Base-by-base conservation (phyloP, 92 coral and sea anemone species). In the Paramuricea clavata region DNA sequence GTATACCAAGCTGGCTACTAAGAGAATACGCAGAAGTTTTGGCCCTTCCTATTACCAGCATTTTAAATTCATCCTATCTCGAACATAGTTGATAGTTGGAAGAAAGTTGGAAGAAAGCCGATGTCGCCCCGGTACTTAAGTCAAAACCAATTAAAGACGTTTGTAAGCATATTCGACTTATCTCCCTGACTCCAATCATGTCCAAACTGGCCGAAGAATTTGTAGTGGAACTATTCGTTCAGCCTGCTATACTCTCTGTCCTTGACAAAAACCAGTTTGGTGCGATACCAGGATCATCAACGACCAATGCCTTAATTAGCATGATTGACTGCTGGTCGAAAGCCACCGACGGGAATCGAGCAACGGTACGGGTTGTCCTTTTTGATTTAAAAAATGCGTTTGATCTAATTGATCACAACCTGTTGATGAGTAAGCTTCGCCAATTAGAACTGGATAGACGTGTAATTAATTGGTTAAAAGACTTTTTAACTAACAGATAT, bases 31-130 rank as follows among this genome's bases (percentile, higher is more conserved):
- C n/a, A n/a, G n/a, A n/a, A n/a, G n/a, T n/a, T n/a, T n/a, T n/a
- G n/a, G n/a, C n/a, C n/a, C n/a, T n/a, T n/a, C n/a, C n/a, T n/a
- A n/a, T n/a, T n/a, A n/a, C n/a, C n/a, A n/a, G n/a, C n/a, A n/a
- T n/a, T n/a, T n/a, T n/a, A n/a, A n/a, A n/a, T n/a, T n/a, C n/a
- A n/a, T n/a, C n/a, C n/a, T n/a, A n/a, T n/a, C n/a, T n/a, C n/a
- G n/a, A n/a, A n/a, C n/a, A n/a, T n/a, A n/a, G n/a, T n/a, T n/a
- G n/a, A n/a, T n/a, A n/a, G n/a, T n/a, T n/a, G n/a, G n/a, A n/a
- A n/a, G n/a, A n/a, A n/a, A n/a, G n/a, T n/a, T n/a, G 87, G 90
- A 81, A 81, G 50, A 13, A 31, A 10, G 90, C 90, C 22, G 90
- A 87, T 69, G 36, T 69, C 12, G 74, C 72, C 15, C 87, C 90